These are phyloP conservation scores for Alosa alosa DNA, from an alignment of 2,113 vertebrate genomes.

Conservation along the genomic window DNA sequence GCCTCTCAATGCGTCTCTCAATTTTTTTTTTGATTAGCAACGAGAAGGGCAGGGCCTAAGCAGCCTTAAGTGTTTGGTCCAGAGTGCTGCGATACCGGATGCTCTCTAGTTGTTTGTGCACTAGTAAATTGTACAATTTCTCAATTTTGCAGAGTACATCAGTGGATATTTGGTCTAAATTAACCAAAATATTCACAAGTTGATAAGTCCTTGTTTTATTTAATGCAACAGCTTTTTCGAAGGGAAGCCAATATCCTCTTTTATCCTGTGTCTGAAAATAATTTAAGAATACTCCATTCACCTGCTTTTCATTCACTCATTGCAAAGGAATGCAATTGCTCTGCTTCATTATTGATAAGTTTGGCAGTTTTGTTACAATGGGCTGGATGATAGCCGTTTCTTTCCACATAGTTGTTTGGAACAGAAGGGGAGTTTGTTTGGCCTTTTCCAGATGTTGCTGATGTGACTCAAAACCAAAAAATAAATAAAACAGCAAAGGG, in stretches of 20 bases:
- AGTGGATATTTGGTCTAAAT: not conserved
- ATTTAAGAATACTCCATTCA: not conserved
- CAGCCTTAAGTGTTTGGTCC: not conserved
- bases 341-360: not conserved
- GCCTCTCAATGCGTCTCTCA: not conserved
- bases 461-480: not conserved
- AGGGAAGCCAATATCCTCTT: not conserved
- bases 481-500: not conserved
- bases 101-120: not conserved
- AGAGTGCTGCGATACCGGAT: not conserved
- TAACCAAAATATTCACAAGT: not conserved
- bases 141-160: no score
- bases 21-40: slow-evolving; percentile 7
- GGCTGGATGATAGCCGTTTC: not conserved
- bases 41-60: not conserved
- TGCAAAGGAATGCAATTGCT: not conserved
- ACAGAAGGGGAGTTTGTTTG: not conserved
- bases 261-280: not conserved
- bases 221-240: not conserved
- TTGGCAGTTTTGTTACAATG: not conserved
- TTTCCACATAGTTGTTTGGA: not conserved
- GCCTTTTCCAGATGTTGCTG: slow-evolving; percentile 1
- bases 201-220: not conserved
- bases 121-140: not conserved
- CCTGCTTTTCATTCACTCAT: not conserved